Evolutionary conservation across 1,140 invertebrate genomes (phyloP), one percentile per base, ranked within the genome.

Genomic region (Eulimnadia texana): DNA sequence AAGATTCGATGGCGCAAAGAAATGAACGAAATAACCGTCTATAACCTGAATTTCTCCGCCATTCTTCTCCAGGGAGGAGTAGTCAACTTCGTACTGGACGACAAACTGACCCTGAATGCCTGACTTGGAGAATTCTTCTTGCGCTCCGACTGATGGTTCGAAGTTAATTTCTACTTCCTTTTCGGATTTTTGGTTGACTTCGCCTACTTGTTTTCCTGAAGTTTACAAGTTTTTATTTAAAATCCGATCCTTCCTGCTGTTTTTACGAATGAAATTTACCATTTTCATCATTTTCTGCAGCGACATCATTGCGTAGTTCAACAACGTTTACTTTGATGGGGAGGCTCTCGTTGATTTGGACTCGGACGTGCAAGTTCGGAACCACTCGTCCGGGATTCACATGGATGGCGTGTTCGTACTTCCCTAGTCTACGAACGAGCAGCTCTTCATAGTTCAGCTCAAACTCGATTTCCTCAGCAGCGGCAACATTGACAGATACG

Each of bases 21-120:
- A 86, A 67, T 87, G 84, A 2, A 87, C 83, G 71, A 87, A 88
- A 70, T 86, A 85, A 0, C 84, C 85, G 65, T 85, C 81, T 63
- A 57, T 57, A 69, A 80, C 79, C 69, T 80, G 69, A 64, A 82
- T 70, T 70, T 82, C 76, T 53, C 79, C 80, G 27, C 75, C 74
- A 19, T 67, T 58, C 1, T 73, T 66, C 55, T 74, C 69, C 27
- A 27, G 3, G 42, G 42, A 54, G 11, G 52, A 54, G 1, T 77
- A 69, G 27, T 79, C 75, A 0, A 83, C 79, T 60, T 83, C 80
- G 66, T 83, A 83, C 61, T 81, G 78, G 3, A 82, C 79, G 2
- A 82, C 73, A 64, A 83, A 80, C 65, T 83, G 81, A 28, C 80
- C 81, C 49, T 76, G 70, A 19, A 79, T 66, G 2, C 80, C 81